Percentiles rank a stretch among this genome's conserved stretches.
Evolutionary conservation across 2,113 vertebrate genomes (phyloP).

Genomic region (Setophaga kirtlandii): DNA sequence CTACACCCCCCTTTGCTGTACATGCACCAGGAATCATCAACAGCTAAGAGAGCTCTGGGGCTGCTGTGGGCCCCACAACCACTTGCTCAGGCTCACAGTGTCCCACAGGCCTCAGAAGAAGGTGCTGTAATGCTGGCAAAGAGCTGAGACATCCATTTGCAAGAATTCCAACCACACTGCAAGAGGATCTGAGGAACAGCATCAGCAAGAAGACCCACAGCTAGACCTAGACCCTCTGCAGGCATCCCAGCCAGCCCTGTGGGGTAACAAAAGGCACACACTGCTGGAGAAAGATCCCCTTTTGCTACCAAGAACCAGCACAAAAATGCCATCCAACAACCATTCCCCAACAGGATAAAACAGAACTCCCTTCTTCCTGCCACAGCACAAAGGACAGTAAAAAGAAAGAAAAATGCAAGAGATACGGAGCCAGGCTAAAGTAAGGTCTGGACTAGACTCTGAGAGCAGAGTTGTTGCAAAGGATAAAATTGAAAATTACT

Average conservation of each 20-base stretch:
- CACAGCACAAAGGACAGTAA: not conserved
- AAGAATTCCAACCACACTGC: not conserved
- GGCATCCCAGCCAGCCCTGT: not conserved
- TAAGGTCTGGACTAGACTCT: not conserved
- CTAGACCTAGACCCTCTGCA: not conserved
- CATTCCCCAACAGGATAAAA: not conserved
- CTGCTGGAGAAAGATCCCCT: not conserved
- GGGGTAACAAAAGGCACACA: not conserved
- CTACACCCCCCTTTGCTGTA: accelerated
- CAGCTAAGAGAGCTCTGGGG: not conserved
- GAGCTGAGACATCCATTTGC: not conserved
- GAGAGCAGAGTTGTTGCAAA: not conserved
- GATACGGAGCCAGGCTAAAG: not conserved
- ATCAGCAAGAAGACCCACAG: not conserved
- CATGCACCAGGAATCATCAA: accelerated
- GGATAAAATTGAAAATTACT: not conserved
- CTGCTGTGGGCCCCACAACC: not conserved
- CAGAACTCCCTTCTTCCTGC: not conserved
- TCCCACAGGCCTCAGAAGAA: not conserved
- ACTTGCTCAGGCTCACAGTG: not conserved
- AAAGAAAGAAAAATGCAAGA: not conserved
- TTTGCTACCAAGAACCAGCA: not conserved
- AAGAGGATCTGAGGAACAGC: not conserved
- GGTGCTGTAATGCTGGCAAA: not conserved
- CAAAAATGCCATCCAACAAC: not conserved